Base-by-base conservation (phyloP, 2,113 vertebrate species). In the Hipposideros armiger region DNA sequence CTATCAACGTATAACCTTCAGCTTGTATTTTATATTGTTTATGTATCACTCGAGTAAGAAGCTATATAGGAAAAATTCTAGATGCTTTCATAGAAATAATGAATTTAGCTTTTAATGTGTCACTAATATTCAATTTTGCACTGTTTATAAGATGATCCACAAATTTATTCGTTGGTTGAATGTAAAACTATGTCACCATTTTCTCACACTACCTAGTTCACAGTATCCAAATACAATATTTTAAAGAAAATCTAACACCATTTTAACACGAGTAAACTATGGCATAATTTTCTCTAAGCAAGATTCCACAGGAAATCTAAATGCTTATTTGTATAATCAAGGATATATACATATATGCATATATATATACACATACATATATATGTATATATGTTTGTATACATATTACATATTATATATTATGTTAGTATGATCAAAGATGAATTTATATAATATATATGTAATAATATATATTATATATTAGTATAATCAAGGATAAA, bases 211-310 rank as follows among this genome's bases (percentile, higher is more conserved):
- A 30, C 36, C 11, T 36, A 47, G 16, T 28, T 45, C 9, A 42
- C 1, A 83, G 3, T 60, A 42, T 66, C 7, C 7, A 82, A 95
- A 54, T 52, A 30, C 10, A 89, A 83, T 47, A 20, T 28, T 70
- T 67, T 54, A 60, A 73, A 70, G 7, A 93, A 89, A 77, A n/a
- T 47, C 8, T 11, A 66, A 67, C 10, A 13, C 1, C 19, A 16
- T 89, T 90, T 72, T 78, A 82, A 56, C 11, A 11, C 87, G 22
- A 91, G 15, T 70, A 84, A 87, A 56, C 91, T 87, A n/a, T 72
- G n/a, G 1, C 58, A 67, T 7, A 67, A 54, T 89, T 56, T 87
- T 16, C 1, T 7, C 72, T 40, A 87, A 78, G 16, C 3, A 32
- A 69, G 22, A 73, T 81, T 86, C n/a, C n/a, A 60, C 1, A 54